Evolutionary conservation across 1,140 invertebrate species (phyloP), one percentile per base, ranked within the genome.

Genomic region (Drosophila sp.): DNA sequence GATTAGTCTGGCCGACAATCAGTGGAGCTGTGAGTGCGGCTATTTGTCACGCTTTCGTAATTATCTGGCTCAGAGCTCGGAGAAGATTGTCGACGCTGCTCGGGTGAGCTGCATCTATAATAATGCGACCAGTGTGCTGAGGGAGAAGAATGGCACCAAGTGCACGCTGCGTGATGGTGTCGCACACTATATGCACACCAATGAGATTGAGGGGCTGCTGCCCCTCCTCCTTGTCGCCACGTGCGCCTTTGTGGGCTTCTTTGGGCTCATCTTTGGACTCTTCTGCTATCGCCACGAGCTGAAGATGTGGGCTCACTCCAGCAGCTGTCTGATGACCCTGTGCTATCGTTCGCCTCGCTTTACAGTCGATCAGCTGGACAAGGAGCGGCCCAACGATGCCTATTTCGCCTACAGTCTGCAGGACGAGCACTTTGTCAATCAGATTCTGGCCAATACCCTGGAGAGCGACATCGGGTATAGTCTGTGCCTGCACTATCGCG

Each of bases 361-460:
- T 3, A n/a, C 46, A 77, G 76, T 91, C 0, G 95, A 95, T 57
- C 94, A 95, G 56, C 94, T 96, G 79, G 96, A 97, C 86, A 95
- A 96, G 81, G 96, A 97, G 92, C 94, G 96, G 76, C 94, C 97
- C 27, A 97, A 97, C 90, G 97, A 98, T 91, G 97, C 97, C 8
- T 98, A 97, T 91, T 95, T 98, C 40, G 96, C 96, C 45, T 98
- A 98, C 92, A 97, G 97, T 79, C 94, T 96, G 25, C 96, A 98
- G 91, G 97, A 98, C 92, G 96, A 97, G 90, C 94, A 95, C 29
- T 98, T 97, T 92, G 96, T 98, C 4, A 95, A 95, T 75, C 95
- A 97, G 86, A 96, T 97, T 73, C 92, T 98, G 75, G 96, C 96
- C 27, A 95, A 96, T 4, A 95, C 96, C 6, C 93, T 98, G 27